These are phyloP conservation scores for Rhea pennata DNA, from an alignment of 2,113 vertebrate genomes.

Conservation along the genomic window DNA sequence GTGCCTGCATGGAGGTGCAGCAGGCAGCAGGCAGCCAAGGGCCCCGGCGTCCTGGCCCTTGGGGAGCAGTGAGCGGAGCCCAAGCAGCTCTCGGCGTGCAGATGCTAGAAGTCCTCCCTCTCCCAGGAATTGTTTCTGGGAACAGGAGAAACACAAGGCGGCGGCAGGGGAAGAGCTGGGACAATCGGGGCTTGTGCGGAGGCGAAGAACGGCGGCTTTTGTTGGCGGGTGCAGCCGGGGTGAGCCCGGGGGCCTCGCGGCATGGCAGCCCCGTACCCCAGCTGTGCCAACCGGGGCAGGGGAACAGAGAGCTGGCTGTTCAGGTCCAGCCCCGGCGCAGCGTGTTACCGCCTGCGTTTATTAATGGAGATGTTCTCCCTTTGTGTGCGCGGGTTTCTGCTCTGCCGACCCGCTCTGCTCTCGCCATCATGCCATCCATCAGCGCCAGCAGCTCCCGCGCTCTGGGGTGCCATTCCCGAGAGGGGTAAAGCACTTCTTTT, in stretches of 20 bases:
- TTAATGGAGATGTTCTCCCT: constrained; percentile 10
- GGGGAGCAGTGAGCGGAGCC: background rate
- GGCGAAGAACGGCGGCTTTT: constrained; percentile 75
- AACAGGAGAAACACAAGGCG: constrained; percentile 30
- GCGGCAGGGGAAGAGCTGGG: background rate
- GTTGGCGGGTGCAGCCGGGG: constrained; percentile 22
- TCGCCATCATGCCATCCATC: constrained; percentile 36
- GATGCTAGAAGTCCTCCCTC: background rate
- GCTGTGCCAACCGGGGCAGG: constrained; percentile 68
- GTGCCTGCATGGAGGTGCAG: background rate
- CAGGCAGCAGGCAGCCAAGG: background rate
- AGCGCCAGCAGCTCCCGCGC: constrained; percentile 50
- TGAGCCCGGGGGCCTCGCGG: constrained; percentile 24
- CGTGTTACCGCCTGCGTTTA: constrained; percentile 70
- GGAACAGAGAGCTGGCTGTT: constrained; percentile 57
- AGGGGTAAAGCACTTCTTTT: background rate
- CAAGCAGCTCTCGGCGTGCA: background rate
- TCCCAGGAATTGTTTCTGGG: background rate
- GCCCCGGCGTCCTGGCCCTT: background rate
- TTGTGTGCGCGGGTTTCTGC: constrained; percentile 58
- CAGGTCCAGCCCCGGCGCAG: constrained; percentile 64
- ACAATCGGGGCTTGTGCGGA: constrained; percentile 71
- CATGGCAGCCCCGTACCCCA: constrained; percentile 79
- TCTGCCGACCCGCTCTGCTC: constrained; percentile 57
- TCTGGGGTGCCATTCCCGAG: background rate